Evolutionary conservation across 1,140 invertebrate genomes (phyloP).

Genomic region (Euura lappo): DNA sequence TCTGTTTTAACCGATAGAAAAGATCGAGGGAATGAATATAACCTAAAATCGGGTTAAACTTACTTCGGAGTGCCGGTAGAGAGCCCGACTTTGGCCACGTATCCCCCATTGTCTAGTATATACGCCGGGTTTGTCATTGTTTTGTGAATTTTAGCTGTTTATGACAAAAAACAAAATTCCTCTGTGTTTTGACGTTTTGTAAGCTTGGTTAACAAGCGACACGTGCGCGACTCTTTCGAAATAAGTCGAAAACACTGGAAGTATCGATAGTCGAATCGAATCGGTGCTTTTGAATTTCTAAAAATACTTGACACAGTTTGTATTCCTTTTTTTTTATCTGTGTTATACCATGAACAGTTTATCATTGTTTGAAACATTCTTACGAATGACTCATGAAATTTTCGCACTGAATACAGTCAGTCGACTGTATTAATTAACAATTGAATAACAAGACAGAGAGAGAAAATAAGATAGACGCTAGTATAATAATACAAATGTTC

Average conservation of each 20-base stretch:
- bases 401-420: not conserved
- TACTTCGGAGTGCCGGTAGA: conserved; percentile 74
- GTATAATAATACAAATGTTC: not conserved
- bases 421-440: not conserved
- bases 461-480: not conserved
- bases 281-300: not conserved
- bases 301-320: not conserved
- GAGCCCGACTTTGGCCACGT: conserved; percentile 83
- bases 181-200: not conserved
- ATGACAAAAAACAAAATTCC: not conserved
- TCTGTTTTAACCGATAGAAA: not conserved
- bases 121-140: conserved; percentile 57
- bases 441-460: not conserved
- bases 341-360: too few species aligned
- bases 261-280: not conserved
- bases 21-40: not conserved
- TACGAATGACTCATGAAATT: too few species aligned
- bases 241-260: not conserved
- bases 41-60: conserved; percentile 28
- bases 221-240: not conserved
- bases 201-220: not conserved
- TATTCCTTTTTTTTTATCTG: too few species aligned
- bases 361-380: too few species aligned
- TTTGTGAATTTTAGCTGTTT: not conserved
- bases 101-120: conserved; percentile 89